Conservation (phyloP, 2,797 vertebrate species). For the Paratrypauchen microcephalus region DNA sequence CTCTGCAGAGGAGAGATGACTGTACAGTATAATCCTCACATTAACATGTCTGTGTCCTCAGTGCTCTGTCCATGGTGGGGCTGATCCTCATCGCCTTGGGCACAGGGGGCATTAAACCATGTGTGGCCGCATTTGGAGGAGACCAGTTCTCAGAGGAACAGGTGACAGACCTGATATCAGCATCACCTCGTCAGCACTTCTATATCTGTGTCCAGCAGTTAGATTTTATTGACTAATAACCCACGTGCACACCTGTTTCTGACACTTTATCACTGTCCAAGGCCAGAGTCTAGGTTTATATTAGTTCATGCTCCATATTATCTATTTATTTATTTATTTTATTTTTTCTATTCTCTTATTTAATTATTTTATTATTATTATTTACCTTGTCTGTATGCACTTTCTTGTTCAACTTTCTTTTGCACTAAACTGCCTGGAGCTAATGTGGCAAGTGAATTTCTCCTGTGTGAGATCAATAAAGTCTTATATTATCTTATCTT, state of each 20-base stretch:
- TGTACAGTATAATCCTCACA: not conserved
- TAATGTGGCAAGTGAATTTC: too few relatives aligned
- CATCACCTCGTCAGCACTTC: slow-evolving; percentile 48
- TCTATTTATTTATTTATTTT: too few relatives aligned
- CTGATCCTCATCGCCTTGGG: slow-evolving; percentile 92
- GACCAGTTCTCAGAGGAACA: slow-evolving; percentile 94
- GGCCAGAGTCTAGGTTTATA: slow-evolving; percentile 31
- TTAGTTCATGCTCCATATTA: not conserved
- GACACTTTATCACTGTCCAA: slow-evolving; percentile 47
- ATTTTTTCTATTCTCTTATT: too few relatives aligned
- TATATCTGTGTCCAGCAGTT: slow-evolving; percentile 33
- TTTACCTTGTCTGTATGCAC: too few relatives aligned
- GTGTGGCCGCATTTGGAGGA: slow-evolving; percentile 95
- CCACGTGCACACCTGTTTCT: not conserved
- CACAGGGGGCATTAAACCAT: slow-evolving; percentile 97
- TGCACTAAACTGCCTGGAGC: too few relatives aligned
- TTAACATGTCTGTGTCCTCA: slow-evolving; percentile 78
- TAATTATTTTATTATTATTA: too few relatives aligned
- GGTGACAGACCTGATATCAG: slow-evolving; percentile 61
- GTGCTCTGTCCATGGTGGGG: slow-evolving; percentile 86
- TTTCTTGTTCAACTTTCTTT: too few relatives aligned
- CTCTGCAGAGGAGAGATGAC: not conserved
- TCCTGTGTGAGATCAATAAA: too few relatives aligned
- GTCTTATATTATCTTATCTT: too few relatives aligned
- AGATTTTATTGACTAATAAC: slow-evolving; percentile 56